Percentiles rank a stretch among this genome's conserved stretches.
Evolutionary conservation across 2,888 invertebrate species (phyloP).

Genomic region (Diaprepes abbreviatus): DNA sequence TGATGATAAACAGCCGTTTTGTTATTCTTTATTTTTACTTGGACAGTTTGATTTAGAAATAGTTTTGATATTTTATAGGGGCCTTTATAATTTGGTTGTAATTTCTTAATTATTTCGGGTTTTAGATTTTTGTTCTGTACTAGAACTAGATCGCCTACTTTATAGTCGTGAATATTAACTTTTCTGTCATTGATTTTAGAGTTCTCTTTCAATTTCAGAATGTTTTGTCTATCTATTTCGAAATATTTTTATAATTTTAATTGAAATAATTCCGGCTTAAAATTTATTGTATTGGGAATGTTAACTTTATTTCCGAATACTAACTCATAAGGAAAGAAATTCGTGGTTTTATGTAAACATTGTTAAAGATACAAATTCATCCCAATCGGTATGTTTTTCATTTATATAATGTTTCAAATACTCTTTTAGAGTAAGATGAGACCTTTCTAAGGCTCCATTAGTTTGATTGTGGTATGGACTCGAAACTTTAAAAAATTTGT

Average conservation of each 20-base stretch:
- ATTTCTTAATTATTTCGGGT: slow-evolving; percentile 12
- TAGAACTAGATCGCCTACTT: too few species aligned
- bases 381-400: slow-evolving; percentile 53
- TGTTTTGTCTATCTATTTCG: slow-evolving; percentile 49
- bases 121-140: slow-evolving; percentile 2
- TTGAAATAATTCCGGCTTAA: slow-evolving; percentile 53
- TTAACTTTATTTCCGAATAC: slow-evolving; percentile 60
- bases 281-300: slow-evolving; percentile 55
- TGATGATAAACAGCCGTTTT: slow-evolving; percentile 25
- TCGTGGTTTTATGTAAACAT: slow-evolving; percentile 52
- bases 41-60: slow-evolving; percentile 13
- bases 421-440: slow-evolving; percentile 43
- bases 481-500: too few species aligned
- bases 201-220: slow-evolving; percentile 21
- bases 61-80: background rate
- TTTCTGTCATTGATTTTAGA: slow-evolving; percentile 30
- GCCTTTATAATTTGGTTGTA: slow-evolving; percentile 3
- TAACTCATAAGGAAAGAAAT: slow-evolving; percentile 61
- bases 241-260: slow-evolving; percentile 52
- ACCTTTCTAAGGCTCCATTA: too few species aligned
- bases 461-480: too few species aligned
- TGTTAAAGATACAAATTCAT: slow-evolving; percentile 28
- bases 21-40: slow-evolving; percentile 19
- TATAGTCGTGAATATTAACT: too few species aligned
- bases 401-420: slow-evolving; percentile 57